phyloP scores from a whole-genome alignment of 1,140 invertebrate species.

The Acromyrmex echinatior region DNA sequence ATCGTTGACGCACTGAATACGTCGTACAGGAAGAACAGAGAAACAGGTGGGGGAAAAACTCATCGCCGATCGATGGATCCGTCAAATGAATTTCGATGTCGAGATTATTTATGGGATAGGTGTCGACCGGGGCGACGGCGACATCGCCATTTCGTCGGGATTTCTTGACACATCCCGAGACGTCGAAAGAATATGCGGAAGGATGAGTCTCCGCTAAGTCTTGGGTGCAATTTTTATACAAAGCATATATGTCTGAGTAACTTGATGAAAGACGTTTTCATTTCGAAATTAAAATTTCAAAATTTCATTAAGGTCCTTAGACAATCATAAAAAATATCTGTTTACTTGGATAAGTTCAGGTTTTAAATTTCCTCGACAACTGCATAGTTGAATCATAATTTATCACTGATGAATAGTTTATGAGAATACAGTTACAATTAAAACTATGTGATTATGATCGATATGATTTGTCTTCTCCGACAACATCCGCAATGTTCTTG shows the following conservation, averaged over 20 bases:
- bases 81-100: conserved; percentile 73
- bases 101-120: conserved; percentile 71
- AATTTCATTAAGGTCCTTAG: conserved; percentile 1
- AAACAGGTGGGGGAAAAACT: conserved; percentile 54
- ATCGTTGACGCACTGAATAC: neutral
- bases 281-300: neutral
- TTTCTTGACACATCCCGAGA: conserved; percentile 13
- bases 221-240: neutral
- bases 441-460: neutral
- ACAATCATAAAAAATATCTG: neutral
- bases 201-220: neutral
- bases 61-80: conserved; percentile 69
- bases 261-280: neutral
- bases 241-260: neutral
- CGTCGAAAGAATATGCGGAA: neutral
- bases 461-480: neutral
- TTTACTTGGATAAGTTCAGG: neutral
- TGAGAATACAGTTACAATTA: neutral
- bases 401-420: neutral
- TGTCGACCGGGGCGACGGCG: conserved; percentile 27
- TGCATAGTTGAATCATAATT: neutral
- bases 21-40: conserved; percentile 14
- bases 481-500: conserved; percentile 16
- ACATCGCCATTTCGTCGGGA: conserved; percentile 19
- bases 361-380: neutral